Percentiles rank a stretch among this genome's conserved stretches.
These are phyloP conservation scores for Acanthaster planci DNA, from an alignment of 35 echinoderm and acorn worm species.

Conservation along the genomic window DNA sequence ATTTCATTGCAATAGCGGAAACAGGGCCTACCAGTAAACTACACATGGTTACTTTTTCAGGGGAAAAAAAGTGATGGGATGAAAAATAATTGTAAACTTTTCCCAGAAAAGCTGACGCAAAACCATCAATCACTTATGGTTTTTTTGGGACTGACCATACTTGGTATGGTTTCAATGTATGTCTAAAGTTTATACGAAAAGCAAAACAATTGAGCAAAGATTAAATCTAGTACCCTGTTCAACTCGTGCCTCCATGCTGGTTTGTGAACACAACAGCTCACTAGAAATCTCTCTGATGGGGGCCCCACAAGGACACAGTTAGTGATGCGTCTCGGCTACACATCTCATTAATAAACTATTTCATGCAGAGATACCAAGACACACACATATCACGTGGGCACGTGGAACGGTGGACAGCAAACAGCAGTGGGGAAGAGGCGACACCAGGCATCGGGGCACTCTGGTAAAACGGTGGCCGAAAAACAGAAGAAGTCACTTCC, in stretches of 20 bases:
- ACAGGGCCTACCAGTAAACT: no score
- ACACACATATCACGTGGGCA: not conserved
- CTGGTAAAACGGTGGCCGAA: not conserved
- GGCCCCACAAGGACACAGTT: conserved; percentile 1
- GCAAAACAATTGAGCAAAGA: no score
- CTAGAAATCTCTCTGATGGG: not conserved
- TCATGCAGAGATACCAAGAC: conserved; percentile 18
- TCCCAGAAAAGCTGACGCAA: no score
- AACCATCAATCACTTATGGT: no score
- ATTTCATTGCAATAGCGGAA: no score
- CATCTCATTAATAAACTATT: not conserved
- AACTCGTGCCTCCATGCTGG: conserved; percentile 20
- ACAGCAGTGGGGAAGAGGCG: not conserved
- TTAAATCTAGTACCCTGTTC: conserved; percentile 1
- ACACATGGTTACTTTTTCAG: no score
- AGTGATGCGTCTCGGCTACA: not conserved
- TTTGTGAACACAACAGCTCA: conserved; percentile 1
- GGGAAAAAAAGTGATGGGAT: no score
- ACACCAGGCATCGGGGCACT: not conserved
- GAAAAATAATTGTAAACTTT: no score
- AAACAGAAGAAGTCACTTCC: no score
- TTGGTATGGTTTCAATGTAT: no score
- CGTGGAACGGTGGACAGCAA: not conserved
- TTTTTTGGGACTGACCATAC: no score
- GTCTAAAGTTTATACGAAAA: no score